Evolutionary conservation across 2,888 invertebrate genomes (phyloP).

Genomic region (Lithophane leautieri): DNA sequence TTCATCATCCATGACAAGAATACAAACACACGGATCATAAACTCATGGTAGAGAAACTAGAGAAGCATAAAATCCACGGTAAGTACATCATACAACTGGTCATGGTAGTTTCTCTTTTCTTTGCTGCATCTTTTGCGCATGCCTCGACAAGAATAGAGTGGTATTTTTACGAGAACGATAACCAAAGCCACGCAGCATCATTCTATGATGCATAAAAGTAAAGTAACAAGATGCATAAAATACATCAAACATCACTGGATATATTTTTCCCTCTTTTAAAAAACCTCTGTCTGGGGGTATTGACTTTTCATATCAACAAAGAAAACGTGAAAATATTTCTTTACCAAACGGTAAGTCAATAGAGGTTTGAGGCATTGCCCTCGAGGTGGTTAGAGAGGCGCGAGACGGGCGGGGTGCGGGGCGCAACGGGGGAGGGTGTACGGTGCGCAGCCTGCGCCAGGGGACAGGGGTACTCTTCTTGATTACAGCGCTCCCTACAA

Average conservation of each 20-base stretch:
- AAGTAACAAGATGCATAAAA: constrained; percentile 47
- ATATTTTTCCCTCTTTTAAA: constrained; percentile 45
- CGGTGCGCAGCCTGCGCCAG: constrained; percentile 77
- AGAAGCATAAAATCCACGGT: not conserved
- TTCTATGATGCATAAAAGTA: constrained; percentile 7
- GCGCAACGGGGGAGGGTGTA: constrained; percentile 63
- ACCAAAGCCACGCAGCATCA: not conserved
- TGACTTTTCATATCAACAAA: constrained; percentile 85
- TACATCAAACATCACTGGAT: constrained; percentile 39
- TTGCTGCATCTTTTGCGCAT: not conserved
- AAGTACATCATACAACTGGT: not conserved
- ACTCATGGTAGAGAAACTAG: not conserved
- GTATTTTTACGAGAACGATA: constrained; percentile 1
- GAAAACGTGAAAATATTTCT: constrained; percentile 85
- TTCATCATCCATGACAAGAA: constrained; percentile 8
- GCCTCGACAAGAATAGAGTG: not conserved
- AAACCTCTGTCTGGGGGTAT: constrained; percentile 68
- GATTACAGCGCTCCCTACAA: constrained; percentile 87
- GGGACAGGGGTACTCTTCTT: constrained; percentile 90
- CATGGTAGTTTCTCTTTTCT: not conserved
- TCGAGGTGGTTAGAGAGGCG: constrained; percentile 79
- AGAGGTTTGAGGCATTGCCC: constrained; percentile 89
- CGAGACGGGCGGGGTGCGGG: constrained; percentile 63
- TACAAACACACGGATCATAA: not conserved
- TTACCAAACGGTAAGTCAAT: constrained; percentile 86